Evolutionary conservation across 2,797 vertebrate species (phyloP).

Genomic region (Heteromormyrus szaboi): DNA sequence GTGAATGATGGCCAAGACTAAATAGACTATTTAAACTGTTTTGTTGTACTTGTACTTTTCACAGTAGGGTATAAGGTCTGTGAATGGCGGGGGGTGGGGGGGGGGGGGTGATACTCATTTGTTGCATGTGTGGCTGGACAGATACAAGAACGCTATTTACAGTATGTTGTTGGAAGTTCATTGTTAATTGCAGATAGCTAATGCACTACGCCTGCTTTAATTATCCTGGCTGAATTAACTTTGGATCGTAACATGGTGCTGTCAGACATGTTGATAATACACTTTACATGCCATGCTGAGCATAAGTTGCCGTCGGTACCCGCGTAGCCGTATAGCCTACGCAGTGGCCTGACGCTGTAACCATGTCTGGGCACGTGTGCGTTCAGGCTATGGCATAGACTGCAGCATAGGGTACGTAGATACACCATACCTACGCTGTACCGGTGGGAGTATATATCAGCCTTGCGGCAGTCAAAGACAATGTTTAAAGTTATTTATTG

Average conservation of each 20-base stretch:
- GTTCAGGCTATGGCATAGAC: background rate
- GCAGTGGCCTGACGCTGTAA: background rate
- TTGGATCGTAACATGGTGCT: background rate
- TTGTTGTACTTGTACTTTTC: background rate
- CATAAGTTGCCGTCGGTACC: background rate
- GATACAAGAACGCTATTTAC: background rate
- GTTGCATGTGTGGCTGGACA: background rate
- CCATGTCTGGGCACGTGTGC: background rate
- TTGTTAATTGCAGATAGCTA: background rate
- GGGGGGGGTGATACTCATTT: background rate
- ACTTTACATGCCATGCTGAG: background rate
- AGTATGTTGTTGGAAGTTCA: background rate
- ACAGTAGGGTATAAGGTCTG: background rate
- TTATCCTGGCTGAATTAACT: background rate
- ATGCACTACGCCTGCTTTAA: background rate
- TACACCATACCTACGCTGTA: background rate
- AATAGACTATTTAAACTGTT: conserved; percentile 2
- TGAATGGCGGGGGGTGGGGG: too few relatives aligned
- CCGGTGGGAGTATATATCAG: background rate
- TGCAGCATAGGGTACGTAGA: background rate
- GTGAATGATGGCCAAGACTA: background rate
- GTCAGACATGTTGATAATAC: background rate
- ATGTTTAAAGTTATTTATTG: background rate
- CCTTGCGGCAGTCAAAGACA: background rate
- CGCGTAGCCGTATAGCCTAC: background rate